Base-by-base conservation (phyloP, 2,888 invertebrate species). In the Petrolisthes manimaculis region DNA sequence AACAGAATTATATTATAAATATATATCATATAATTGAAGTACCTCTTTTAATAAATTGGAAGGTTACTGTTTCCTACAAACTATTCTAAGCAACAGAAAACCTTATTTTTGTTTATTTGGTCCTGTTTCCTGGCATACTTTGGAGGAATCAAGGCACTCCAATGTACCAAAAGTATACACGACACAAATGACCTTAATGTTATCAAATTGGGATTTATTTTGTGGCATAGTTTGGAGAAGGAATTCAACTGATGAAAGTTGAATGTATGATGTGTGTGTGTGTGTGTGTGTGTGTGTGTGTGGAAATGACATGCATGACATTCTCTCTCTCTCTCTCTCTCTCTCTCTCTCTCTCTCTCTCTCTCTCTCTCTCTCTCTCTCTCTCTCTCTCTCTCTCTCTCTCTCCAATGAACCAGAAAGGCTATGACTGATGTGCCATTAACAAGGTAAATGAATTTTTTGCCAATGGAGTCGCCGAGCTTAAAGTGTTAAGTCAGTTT, bases 341-440 rank as follows among this genome's bases (percentile, higher is more conserved):
- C 77, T 77, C 77, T 77, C 77, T 77, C 77, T 77, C 77, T 77
- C n/a, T n/a, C 74, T 24, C n/a, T n/a, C 74, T 74, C 6, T 3
- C 14, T 14, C 69, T 69, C 74, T 74, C 74, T 74, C 74, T 74
- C 74, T 74, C 74, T 74, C 74, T 74, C 74, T n/a, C 18, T 8
- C n/a, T 5, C 5, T 12, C 74, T 21, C 24, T n/a, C 79, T 12
- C 6, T 9, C 55, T 5, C 37, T 81, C 61, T 24, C 56, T 61
- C 61, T 53, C 56, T 81, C 53, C 37, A 77, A 24, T 77, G 37
- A 18, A 37, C 37, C 53, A 51, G 53, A 24, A 21, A 77, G 5
- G n/a, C 12, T 77, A n/a, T 79, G 71, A 71, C 21, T 71, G 71
- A 71, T 71, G 71, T 12, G 3, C 71, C 71, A 71, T 71, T 71